Evolutionary conservation across 2,797 vertebrate species (phyloP).

Genomic region (Enteromius mattozi): DNA sequence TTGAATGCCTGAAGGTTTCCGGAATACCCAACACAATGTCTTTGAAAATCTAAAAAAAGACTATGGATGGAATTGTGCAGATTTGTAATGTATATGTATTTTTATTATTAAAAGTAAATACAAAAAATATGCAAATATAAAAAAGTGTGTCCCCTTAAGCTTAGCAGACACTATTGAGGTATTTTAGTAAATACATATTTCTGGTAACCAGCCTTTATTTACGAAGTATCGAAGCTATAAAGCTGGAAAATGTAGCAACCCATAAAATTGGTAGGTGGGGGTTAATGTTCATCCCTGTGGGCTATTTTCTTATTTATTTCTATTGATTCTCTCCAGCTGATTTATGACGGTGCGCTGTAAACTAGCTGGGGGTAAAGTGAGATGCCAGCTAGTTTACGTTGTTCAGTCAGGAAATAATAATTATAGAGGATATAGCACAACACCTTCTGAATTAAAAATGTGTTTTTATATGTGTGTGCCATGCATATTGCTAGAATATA

Average conservation of each 20-base stretch:
- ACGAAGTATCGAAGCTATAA: conserved; percentile 29
- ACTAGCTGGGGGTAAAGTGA: conserved; percentile 47
- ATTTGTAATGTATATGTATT: background rate
- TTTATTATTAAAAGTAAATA: background rate
- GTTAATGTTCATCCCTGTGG: conserved; percentile 39
- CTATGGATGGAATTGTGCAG: background rate
- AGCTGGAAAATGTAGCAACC: conserved; percentile 34
- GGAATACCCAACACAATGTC: background rate
- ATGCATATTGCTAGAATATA: background rate
- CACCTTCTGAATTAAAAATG: background rate
- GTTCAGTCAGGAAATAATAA: conserved; percentile 35
- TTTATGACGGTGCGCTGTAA: conserved; percentile 59
- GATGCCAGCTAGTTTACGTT: conserved; percentile 26
- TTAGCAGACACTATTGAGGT: background rate
- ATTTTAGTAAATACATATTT: background rate
- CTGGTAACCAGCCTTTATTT: conserved; percentile 37
- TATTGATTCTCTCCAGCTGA: conserved; percentile 64
- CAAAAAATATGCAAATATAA: background rate
- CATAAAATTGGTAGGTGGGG: conserved; percentile 40
- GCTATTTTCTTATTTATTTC: conserved; percentile 62
- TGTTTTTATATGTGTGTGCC: background rate
- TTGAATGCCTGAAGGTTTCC: background rate
- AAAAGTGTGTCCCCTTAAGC: background rate
- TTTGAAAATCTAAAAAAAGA: background rate
- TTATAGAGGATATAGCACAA: background rate